Conservation (phyloP, 2,113 vertebrate species). For the Mobula birostris region DNA sequence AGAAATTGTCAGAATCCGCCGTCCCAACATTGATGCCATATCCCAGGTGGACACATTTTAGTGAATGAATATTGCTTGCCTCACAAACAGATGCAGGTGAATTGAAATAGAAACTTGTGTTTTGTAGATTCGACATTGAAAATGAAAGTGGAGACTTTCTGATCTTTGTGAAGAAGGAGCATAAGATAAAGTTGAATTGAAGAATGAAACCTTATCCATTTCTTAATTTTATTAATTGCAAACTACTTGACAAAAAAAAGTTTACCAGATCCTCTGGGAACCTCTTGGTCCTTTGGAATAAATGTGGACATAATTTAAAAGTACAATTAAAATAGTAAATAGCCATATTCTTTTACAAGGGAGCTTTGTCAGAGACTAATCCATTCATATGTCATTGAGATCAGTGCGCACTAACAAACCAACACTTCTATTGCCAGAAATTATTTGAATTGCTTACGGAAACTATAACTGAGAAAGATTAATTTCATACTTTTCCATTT, state of each 20-base stretch:
- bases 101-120: neutral
- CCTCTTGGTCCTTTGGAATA: neutral
- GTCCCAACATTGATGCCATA: neutral
- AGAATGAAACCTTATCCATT: neutral
- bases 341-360: neutral
- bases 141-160: neutral
- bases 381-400: neutral
- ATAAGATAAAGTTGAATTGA: neutral
- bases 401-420: neutral
- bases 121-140: neutral
- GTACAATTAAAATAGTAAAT: neutral
- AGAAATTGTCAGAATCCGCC: neutral
- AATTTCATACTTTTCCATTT: neutral
- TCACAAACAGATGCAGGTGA: neutral
- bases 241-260: neutral
- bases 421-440: slow-evolving; percentile 1
- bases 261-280: neutral
- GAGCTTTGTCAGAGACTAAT: neutral
- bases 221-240: neutral
- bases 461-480: neutral
- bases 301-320: neutral
- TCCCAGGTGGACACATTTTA: neutral
- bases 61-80: neutral
- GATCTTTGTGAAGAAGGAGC: neutral
- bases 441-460: neutral